These are phyloP conservation scores for Nasonia longicornis DNA, from an alignment of 1,140 invertebrate species.

Conservation along the genomic window DNA sequence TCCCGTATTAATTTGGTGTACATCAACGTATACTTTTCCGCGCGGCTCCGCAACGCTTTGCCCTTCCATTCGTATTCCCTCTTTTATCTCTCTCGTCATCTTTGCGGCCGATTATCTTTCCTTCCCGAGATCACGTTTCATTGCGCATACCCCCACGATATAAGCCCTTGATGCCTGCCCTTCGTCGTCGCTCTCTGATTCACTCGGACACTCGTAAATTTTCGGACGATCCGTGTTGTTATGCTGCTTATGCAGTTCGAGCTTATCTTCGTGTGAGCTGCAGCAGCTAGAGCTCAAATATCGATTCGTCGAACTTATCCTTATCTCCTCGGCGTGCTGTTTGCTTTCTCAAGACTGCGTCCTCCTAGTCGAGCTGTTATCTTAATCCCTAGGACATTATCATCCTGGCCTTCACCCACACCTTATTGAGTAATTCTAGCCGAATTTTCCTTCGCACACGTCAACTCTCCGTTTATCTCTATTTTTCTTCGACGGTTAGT, in stretches of 20 bases:
- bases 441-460: background rate
- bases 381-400: slow-evolving; percentile 32
- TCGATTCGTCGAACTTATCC: slow-evolving; percentile 35
- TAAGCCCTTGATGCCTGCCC: slow-evolving; percentile 29
- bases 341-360: background rate
- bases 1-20: background rate
- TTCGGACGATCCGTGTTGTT: background rate
- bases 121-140: slow-evolving; percentile 28
- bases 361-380: background rate
- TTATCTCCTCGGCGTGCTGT: slow-evolving; percentile 15
- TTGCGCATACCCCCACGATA: background rate
- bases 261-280: background rate
- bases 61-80: background rate
- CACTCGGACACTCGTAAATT: slow-evolving; percentile 16
- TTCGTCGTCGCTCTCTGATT: slow-evolving; percentile 25
- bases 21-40: background rate
- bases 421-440: background rate
- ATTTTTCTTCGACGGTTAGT: background rate
- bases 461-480: background rate
- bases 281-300: background rate
- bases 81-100: slow-evolving; percentile 25
- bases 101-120: slow-evolving; percentile 34
- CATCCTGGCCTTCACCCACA: background rate
- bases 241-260: background rate
- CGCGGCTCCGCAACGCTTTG: background rate